Evolutionary conservation across 1,140 invertebrate species (phyloP).

Genomic region (Cyphomyrmex costatus): DNA sequence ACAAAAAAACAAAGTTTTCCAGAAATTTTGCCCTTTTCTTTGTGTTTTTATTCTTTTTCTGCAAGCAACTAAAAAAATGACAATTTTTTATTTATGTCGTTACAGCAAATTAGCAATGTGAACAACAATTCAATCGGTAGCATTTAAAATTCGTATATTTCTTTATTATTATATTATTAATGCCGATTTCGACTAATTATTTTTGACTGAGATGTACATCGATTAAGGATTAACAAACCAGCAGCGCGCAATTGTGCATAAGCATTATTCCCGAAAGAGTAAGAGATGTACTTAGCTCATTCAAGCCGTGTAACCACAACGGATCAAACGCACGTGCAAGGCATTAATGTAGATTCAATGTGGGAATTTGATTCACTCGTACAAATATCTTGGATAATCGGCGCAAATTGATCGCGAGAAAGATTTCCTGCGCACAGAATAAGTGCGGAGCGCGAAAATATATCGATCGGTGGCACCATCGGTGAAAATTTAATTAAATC

Average conservation of each 20-base stretch:
- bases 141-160: no score
- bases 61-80: no score
- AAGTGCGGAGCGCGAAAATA: conserved; percentile 40
- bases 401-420: conserved; percentile 31
- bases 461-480: conserved; percentile 18
- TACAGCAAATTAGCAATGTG: no score
- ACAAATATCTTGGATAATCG: conserved; percentile 26
- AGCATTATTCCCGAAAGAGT: conserved; percentile 60
- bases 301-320: conserved; percentile 66
- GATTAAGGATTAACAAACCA: conserved; percentile 35
- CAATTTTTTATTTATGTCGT: no score
- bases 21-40: no score
- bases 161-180: no score
- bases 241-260: conserved; percentile 45
- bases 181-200: no score
- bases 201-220: not conserved
- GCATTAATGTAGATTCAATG: conserved; percentile 64
- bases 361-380: not conserved
- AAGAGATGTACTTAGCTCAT: conserved; percentile 58
- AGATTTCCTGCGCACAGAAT: conserved; percentile 19
- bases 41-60: no score
- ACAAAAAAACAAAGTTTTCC: no score
- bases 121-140: no score
- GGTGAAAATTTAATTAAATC: conserved; percentile 65
- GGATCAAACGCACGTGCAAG: conserved; percentile 65